Evolutionary conservation across 2,888 invertebrate species (phyloP).

Genomic region (Galeopsomyia nigrocyanea): DNA sequence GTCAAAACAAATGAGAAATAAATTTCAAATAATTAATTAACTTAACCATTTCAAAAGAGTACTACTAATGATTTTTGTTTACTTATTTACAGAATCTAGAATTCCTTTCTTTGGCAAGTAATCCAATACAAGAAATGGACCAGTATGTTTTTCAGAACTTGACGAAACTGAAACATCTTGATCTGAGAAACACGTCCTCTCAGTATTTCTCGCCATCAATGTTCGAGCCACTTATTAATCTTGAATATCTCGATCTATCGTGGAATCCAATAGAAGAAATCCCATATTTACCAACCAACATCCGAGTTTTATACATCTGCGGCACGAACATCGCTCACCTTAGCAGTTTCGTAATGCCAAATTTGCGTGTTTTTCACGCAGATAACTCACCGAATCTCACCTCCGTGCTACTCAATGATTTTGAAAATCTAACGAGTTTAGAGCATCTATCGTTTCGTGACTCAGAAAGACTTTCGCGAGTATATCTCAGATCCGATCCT

Average conservation of each 20-base stretch:
- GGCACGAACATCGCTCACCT: slow-evolving; percentile 73
- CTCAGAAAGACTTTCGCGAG: slow-evolving; percentile 71
- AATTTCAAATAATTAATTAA: not conserved
- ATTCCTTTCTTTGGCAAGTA: slow-evolving; percentile 61
- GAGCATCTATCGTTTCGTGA: slow-evolving; percentile 72
- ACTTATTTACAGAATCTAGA: slow-evolving; percentile 56
- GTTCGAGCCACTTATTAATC: slow-evolving; percentile 58
- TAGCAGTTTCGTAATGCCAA: slow-evolving; percentile 67
- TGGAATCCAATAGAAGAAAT: slow-evolving; percentile 71
- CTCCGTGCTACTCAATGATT: slow-evolving; percentile 72
- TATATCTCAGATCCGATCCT: slow-evolving; percentile 57
- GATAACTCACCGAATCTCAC: slow-evolving; percentile 72
- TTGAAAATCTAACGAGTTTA: slow-evolving; percentile 72
- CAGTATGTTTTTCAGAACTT: slow-evolving; percentile 60
- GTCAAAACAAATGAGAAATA: not conserved
- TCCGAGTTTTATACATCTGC: slow-evolving; percentile 76
- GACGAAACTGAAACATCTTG: slow-evolving; percentile 55
- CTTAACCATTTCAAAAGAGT: slow-evolving; percentile 1
- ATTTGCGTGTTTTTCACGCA: slow-evolving; percentile 71
- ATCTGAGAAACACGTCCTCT: slow-evolving; percentile 59
- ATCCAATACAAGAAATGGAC: slow-evolving; percentile 64
- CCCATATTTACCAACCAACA: slow-evolving; percentile 72
- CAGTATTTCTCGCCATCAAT: slow-evolving; percentile 55
- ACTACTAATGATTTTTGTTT: slow-evolving; percentile 1
- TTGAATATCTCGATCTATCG: slow-evolving; percentile 60